Conservation (phyloP, 2,113 vertebrate genomes). For the Albula goreensis region DNA sequence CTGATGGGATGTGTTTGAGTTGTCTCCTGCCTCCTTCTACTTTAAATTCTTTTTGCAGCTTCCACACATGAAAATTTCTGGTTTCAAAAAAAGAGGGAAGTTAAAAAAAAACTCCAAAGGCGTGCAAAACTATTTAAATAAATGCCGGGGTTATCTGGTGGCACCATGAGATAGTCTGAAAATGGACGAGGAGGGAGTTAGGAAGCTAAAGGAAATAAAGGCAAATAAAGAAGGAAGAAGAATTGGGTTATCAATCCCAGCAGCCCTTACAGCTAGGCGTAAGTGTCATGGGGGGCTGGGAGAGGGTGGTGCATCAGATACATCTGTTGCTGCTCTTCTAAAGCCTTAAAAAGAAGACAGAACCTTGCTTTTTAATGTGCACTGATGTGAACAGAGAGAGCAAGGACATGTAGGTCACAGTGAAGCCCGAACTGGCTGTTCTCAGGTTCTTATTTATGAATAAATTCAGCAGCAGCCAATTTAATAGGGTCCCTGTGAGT, state of each 20-base stretch:
- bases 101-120: constrained; percentile 6
- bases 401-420: constrained; percentile 11
- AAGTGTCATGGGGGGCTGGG: not conserved
- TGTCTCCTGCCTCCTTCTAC: constrained; percentile 21
- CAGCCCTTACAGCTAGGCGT: not conserved
- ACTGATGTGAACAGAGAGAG: constrained; percentile 16
- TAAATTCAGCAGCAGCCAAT: constrained; percentile 1
- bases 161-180: constrained; percentile 14
- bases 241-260: constrained; percentile 27
- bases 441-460: not conserved
- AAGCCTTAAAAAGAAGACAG: not conserved
- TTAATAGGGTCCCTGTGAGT: not conserved
- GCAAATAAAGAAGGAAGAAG: not conserved
- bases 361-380: constrained; percentile 26
- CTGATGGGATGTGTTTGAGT: not conserved
- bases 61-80: constrained; percentile 7
- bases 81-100: constrained; percentile 7
- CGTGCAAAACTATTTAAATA: constrained; percentile 27
- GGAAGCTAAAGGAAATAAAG: constrained; percentile 1
- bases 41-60: constrained; percentile 30
- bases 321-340: constrained; percentile 7
- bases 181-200: constrained; percentile 19
- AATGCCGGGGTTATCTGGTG: constrained; percentile 30
- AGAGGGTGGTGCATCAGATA: constrained; percentile 9
- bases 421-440: not conserved